Conservation (phyloP, 2,113 vertebrate species). For the Peromyscus maniculatus region DNA sequence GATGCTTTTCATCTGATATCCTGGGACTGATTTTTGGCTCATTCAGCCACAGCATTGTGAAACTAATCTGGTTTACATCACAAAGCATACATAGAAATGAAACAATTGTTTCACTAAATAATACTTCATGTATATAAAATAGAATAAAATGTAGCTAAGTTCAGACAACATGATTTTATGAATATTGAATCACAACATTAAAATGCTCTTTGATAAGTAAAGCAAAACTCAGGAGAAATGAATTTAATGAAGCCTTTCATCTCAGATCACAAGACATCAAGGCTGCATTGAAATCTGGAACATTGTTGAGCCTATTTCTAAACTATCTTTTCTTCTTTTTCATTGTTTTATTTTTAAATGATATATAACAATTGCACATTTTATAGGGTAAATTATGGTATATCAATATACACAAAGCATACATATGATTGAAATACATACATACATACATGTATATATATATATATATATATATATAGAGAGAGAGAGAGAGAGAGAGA, state of each 20-base stretch:
- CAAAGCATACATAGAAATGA: constrained; percentile 20
- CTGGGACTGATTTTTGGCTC: constrained; percentile 20
- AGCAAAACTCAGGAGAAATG: not conserved
- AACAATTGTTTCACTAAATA: constrained; percentile 38
- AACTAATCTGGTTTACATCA: not conserved
- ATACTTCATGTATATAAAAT: not conserved
- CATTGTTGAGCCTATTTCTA: not conserved
- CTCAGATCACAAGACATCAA: not conserved
- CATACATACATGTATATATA: too few species aligned
- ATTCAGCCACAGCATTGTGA: constrained; percentile 2
- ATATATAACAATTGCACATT: not conserved
- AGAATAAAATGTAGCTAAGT: not conserved
- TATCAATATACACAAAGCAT: not conserved
- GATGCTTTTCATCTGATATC: not conserved
- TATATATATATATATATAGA: too few species aligned
- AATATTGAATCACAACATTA: not conserved
- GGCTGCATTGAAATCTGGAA: not conserved
- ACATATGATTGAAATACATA: too few species aligned
- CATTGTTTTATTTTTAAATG: not conserved
- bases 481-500: too few species aligned
- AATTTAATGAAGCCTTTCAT: not conserved
- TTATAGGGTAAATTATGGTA: not conserved
- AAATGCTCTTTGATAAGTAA: constrained; percentile 1
- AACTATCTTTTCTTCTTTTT: not conserved
- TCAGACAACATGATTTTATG: constrained; percentile 25